A percentile compares a stretch with the other conserved stretches of the same genome.
phyloP scores from a whole-genome alignment of 2,888 invertebrate genomes.

The Torymus texanus region DNA sequence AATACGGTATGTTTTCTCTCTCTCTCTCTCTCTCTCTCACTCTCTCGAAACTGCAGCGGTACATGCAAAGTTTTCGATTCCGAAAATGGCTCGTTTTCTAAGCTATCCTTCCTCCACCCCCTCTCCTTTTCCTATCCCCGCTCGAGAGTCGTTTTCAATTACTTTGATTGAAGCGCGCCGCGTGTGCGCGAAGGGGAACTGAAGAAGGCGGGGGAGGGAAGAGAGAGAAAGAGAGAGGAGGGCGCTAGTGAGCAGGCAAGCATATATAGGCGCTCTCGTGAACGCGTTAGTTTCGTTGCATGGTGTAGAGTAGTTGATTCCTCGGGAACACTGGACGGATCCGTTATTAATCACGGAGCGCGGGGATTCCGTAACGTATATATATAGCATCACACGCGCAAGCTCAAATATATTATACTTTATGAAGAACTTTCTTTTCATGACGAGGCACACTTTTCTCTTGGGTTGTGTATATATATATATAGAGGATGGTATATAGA shows the following conservation, averaged over 20 bases:
- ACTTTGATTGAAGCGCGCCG: conserved; percentile 53
- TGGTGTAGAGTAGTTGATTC: conserved; percentile 53
- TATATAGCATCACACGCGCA: neutral
- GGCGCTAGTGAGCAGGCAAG: conserved; percentile 45
- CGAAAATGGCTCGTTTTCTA: conserved; percentile 55
- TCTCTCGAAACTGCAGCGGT: conserved; percentile 48
- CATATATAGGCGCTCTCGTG: neutral
- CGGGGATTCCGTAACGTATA: conserved; percentile 28
- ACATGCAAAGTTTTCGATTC: conserved; percentile 58
- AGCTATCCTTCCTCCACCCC: neutral
- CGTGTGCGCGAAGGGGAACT: neutral
- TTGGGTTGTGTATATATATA: no score
- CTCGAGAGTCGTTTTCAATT: conserved; percentile 54
- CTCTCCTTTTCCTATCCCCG: no score
- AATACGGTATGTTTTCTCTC: neutral
- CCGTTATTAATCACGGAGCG: conserved; percentile 45
- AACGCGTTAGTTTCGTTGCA: conserved; percentile 38
- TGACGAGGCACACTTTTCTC: no score
- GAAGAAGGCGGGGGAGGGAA: conserved; percentile 12
- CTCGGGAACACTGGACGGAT: conserved; percentile 41
- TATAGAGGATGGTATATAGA: no score
- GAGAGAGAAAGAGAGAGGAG: conserved; percentile 24
- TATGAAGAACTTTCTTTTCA: conserved; percentile 17
- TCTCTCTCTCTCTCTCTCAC: neutral
- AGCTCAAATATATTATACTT: conserved; percentile 38